Conservation (phyloP, 2,888 invertebrate species). For the Dicyrtomina minuta region DNA sequence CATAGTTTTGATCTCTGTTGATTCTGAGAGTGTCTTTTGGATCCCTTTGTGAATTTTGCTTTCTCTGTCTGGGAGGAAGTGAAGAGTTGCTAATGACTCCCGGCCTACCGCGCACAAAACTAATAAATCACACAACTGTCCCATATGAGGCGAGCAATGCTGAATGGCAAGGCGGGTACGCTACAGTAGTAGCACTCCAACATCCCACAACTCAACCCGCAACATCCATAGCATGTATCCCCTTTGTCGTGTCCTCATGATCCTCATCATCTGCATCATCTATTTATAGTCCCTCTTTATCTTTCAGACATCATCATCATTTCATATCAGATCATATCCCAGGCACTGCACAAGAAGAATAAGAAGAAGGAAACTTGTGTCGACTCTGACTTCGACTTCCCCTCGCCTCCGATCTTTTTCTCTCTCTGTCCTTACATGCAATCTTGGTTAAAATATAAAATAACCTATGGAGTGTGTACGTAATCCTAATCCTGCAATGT, state of each 20-base stretch:
- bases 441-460: too few relatives aligned
- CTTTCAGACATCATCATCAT: too few relatives aligned
- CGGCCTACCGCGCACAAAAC: constrained; percentile 32
- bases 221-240: background rate
- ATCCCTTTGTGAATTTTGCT: background rate
- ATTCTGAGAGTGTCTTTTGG: background rate
- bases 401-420: too few relatives aligned
- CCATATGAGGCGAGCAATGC: background rate
- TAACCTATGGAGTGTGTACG: too few relatives aligned
- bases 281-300: constrained; percentile 5
- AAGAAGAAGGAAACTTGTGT: too few relatives aligned
- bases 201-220: background rate
- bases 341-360: too few relatives aligned
- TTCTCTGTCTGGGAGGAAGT: constrained; percentile 15
- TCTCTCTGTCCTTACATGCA: too few relatives aligned
- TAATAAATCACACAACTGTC: constrained; percentile 27
- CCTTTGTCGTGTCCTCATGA: background rate
- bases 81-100: constrained; percentile 28
- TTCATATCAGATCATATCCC: too few relatives aligned
- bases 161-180: too few relatives aligned
- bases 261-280: constrained; percentile 4
- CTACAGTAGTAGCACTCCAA: too few relatives aligned
- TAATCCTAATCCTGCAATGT: too few relatives aligned
- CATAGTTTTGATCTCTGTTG: background rate
- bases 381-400: too few relatives aligned